These are phyloP conservation scores for Pedionomus torquatus DNA, from an alignment of 2,113 vertebrate genomes.

Conservation along the genomic window DNA sequence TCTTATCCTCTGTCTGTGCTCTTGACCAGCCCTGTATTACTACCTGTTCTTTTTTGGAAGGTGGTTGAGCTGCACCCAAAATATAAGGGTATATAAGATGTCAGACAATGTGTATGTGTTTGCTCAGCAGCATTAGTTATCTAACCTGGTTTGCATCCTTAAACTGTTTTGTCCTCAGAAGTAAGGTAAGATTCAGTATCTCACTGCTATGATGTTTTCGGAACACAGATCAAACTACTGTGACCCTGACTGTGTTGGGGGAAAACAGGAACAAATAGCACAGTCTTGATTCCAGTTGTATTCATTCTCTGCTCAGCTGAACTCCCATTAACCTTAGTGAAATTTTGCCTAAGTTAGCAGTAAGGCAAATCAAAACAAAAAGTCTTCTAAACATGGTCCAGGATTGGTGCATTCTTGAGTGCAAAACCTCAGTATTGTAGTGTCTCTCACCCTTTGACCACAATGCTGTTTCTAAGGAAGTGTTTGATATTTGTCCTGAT, in stretches of 20 bases:
- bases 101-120: neutral
- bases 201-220: neutral
- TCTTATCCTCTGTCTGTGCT: neutral
- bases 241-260: neutral
- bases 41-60: neutral
- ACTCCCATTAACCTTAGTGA: neutral
- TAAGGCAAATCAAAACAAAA: neutral
- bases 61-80: neutral
- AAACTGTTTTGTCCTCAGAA: neutral
- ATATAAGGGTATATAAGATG: neutral
- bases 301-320: neutral
- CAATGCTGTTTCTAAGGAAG: neutral
- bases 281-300: neutral
- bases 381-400: neutral
- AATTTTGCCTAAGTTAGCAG: neutral
- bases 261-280: neutral
- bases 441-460: neutral
- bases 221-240: neutral
- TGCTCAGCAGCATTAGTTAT: neutral
- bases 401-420: neutral
- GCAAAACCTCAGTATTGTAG: neutral
- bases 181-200: neutral
- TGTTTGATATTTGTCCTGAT: neutral
- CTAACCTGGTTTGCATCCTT: neutral
- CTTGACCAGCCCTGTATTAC: neutral